A percentile compares a stretch with the other conserved stretches of the same genome.
Evolutionary conservation across 2,797 vertebrate species (phyloP).

Genomic region (Sarcophilus harrisii): DNA sequence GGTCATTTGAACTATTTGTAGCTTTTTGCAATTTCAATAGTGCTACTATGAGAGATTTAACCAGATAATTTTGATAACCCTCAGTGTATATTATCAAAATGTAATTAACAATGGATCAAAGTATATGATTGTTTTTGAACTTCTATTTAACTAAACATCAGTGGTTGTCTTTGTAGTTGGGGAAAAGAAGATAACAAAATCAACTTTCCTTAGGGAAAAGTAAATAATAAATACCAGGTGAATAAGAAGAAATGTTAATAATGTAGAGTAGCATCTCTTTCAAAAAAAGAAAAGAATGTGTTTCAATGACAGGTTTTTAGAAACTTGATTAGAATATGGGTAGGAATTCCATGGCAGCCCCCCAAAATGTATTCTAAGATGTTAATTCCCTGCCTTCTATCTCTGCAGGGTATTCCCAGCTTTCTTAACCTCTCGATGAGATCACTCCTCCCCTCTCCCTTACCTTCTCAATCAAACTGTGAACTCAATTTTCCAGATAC

Average conservation of each 20-base stretch:
- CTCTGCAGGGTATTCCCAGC: neutral
- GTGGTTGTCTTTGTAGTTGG: slow-evolving; percentile 25
- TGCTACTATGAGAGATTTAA: neutral
- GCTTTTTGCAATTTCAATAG: neutral
- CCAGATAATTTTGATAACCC: neutral
- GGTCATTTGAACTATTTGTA: neutral
- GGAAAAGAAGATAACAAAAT: slow-evolving; percentile 46
- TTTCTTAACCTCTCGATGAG: neutral
- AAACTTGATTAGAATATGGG: neutral
- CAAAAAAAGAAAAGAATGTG: slow-evolving; percentile 39
- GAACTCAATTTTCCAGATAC: slow-evolving; percentile 22
- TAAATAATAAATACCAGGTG: slow-evolving; percentile 40
- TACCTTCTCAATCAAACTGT: slow-evolving; percentile 11
- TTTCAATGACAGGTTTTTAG: neutral
- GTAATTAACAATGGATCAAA: neutral
- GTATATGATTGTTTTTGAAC: neutral
- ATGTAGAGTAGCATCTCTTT: neutral
- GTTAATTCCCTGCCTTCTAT: neutral
- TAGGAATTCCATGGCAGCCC: neutral
- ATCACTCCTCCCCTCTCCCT: neutral
- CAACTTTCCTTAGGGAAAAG: slow-evolving; percentile 43
- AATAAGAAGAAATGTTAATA: slow-evolving; percentile 17
- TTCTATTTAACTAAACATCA: neutral
- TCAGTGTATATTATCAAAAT: neutral
- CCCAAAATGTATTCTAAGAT: neutral